phyloP scores from a whole-genome alignment of 2,888 invertebrate species.

The Alentia gelatinosa region DNA sequence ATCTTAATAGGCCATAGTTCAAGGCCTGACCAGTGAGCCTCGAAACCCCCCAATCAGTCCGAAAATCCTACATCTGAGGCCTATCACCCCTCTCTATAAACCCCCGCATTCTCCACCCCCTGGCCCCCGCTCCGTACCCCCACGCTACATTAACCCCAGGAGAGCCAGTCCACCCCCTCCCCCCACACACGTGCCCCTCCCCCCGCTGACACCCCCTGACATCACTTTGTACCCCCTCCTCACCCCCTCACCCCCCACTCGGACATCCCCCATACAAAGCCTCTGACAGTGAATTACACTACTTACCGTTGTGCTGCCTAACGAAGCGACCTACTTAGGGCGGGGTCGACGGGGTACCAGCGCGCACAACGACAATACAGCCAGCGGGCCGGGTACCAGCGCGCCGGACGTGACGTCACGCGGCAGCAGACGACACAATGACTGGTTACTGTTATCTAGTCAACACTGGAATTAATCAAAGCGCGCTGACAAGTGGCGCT shows the following conservation, averaged over 20 bases:
- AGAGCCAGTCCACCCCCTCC: not conserved
- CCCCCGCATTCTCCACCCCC: not conserved
- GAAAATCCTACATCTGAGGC: not conserved
- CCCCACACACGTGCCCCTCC: not conserved
- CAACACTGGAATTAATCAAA: conserved; percentile 27
- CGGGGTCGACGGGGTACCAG: not conserved
- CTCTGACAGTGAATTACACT: not conserved
- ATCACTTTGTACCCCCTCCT: not conserved
- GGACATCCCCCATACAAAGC: not conserved
- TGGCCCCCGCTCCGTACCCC: not conserved
- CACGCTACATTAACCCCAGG: not conserved
- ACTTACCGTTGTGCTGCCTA: not conserved
- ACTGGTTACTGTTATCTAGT: not conserved
- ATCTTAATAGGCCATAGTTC: too few species aligned
- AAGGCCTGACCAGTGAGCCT: too few species aligned
- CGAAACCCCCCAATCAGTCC: not conserved
- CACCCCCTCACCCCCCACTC: not conserved
- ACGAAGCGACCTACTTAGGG: conserved; percentile 13
- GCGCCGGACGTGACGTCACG: too few species aligned
- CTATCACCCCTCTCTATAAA: not conserved
- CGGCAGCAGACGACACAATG: conserved; percentile 33
- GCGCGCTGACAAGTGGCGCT: conserved; percentile 27
- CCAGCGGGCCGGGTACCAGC: not conserved
- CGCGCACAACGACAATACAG: not conserved
- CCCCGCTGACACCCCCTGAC: not conserved